These are phyloP conservation scores for Hipparchia semele DNA, from an alignment of 2,888 invertebrate genomes.

Conservation along the genomic window DNA sequence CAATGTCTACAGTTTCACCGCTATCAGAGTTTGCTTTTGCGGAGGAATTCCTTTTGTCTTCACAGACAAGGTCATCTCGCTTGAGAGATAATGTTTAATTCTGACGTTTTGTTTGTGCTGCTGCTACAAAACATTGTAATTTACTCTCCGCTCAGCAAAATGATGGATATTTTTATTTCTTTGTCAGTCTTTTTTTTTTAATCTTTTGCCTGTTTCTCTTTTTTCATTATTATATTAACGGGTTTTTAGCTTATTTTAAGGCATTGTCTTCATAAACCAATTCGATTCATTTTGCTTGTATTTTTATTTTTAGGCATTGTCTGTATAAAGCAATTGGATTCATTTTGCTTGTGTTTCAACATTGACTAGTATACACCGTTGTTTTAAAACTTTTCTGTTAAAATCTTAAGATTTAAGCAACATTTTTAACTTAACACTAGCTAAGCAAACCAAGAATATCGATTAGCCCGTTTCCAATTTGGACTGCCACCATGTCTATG, in stretches of 20 bases:
- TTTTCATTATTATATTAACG: background rate
- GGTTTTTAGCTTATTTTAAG: background rate
- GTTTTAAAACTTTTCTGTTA: background rate
- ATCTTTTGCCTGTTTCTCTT: background rate
- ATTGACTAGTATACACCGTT: background rate
- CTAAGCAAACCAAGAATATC: too few species aligned
- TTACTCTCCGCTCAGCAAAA: background rate
- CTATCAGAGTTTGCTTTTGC: slow-evolving; percentile 13
- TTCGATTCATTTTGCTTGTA: background rate
- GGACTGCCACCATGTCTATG: too few species aligned
- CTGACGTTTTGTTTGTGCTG: slow-evolving; percentile 12
- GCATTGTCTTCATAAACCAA: background rate
- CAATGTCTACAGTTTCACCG: slow-evolving; percentile 2
- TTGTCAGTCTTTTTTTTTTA: background rate
- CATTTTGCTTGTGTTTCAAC: background rate
- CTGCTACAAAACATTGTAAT: slow-evolving; percentile 12
- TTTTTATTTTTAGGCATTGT: background rate
- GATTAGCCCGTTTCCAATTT: too few species aligned
- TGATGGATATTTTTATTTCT: background rate
- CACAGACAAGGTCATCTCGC: slow-evolving; percentile 13
- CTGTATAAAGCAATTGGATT: background rate
- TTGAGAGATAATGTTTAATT: slow-evolving; percentile 18
- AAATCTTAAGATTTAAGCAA: background rate
- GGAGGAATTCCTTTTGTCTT: slow-evolving; percentile 18
- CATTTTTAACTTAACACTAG: too few species aligned